These are phyloP conservation scores for Liparis tanakae DNA, from an alignment of 2,797 vertebrate species.

Conservation along the genomic window DNA sequence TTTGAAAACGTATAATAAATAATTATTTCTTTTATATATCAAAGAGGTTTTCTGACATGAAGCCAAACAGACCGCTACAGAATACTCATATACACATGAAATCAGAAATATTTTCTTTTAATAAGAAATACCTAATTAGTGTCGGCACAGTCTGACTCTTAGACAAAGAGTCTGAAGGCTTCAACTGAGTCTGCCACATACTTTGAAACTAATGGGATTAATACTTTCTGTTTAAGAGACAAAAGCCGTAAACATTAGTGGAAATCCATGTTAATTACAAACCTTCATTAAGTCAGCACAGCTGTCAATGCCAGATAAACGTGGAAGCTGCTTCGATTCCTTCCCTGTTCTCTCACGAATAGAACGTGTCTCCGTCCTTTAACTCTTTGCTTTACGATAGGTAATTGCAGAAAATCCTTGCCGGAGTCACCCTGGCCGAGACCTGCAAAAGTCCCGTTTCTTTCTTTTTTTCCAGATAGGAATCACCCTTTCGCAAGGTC, in stretches of 20 bases:
- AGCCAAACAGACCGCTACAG: conserved; percentile 13
- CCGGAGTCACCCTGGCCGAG: conserved; percentile 57
- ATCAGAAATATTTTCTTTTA: not conserved
- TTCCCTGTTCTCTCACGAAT: conserved; percentile 60
- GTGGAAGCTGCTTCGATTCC: conserved; percentile 80
- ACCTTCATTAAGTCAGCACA: conserved; percentile 87
- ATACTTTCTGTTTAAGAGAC: conserved; percentile 85
- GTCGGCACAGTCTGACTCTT: conserved; percentile 16
- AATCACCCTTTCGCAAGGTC: conserved; percentile 45
- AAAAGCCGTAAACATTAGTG: conserved; percentile 85
- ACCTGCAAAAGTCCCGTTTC: conserved; percentile 48
- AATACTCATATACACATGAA: conserved; percentile 4
- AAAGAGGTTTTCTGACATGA: conserved; percentile 1
- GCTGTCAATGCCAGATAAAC: conserved; percentile 89
- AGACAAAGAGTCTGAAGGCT: conserved; percentile 40
- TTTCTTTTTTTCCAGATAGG: conserved; percentile 39
- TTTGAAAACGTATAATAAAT: not conserved
- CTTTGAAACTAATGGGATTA: conserved; percentile 83
- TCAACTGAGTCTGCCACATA: conserved; percentile 53
- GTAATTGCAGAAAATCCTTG: conserved; percentile 73
- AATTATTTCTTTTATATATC: not conserved
- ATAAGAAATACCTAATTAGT: conserved; percentile 27
- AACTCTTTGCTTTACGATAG: conserved; percentile 58
- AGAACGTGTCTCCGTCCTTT: conserved; percentile 63
- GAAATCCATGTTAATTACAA: conserved; percentile 90